Evolutionary conservation across 1,140 invertebrate genomes (phyloP), one percentile per base, ranked within the genome.

Genomic region (Megalonaias nervosa): DNA sequence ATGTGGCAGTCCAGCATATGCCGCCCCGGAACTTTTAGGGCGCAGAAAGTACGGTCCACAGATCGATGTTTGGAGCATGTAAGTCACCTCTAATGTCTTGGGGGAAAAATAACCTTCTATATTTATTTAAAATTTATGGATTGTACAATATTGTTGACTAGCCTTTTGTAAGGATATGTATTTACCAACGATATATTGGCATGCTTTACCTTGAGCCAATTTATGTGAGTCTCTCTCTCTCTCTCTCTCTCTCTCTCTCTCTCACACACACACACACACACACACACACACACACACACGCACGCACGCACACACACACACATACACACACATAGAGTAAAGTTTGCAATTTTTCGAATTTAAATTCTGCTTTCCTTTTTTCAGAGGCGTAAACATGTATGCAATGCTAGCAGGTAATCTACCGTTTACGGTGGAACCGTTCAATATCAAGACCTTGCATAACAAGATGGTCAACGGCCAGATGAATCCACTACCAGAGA

Each of bases 1-100:
- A 76, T 91, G 90, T 74, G 90, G 90, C 57, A 89, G 88, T 65
- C 90, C 90, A 16, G 90, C 90, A 0, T 91, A 91, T 66, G 90
- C 90, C 14, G 89, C 89, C 11, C 90, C 90, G n/a, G 90, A 91
- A 82, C 79, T 91, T 16, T 82, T 90, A 15, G 85, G 84, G 31
- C 86, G 89, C 57, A 83, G 86, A 71, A 85, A 89, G 67, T 91
- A 91, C 75, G 89, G 89, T 6, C 82, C 85, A 38, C 84, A 86
- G 76, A 89, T 90, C 9, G 90, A 91, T 78, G 81, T 90, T 14
- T 91, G 90, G 90, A 90, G 90, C 84, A 89, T 91, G 90, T 90
- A 83, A 86, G 87, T 82, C 60, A 23, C n/a, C n/a, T 0, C 3
- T 65, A 19, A 69, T n/a, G 15, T 48, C 26, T 26, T 69, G 0